Percentiles rank a stretch among this genome's conserved stretches.
These are phyloP conservation scores for Nephrotoma flavescens DNA, from an alignment of 2,888 invertebrate genomes.

Conservation along the genomic window DNA sequence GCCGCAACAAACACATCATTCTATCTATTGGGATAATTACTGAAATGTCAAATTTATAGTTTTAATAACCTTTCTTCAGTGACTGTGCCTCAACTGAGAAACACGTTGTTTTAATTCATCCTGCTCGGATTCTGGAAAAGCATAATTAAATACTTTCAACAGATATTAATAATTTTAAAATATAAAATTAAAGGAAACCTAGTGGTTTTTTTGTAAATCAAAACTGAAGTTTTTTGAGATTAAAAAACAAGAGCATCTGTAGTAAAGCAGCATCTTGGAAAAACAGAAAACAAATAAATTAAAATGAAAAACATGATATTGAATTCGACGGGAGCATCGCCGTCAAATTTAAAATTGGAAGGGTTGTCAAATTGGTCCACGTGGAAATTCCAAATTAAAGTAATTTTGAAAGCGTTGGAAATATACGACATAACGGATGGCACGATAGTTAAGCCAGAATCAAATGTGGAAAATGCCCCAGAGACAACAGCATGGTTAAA, in stretches of 20 bases:
- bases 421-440: background rate
- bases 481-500: too few relatives aligned
- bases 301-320: background rate
- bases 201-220: too few relatives aligned
- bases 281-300: too few relatives aligned
- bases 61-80: too few relatives aligned
- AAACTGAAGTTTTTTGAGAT: background rate
- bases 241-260: background rate
- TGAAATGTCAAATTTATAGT: too few relatives aligned
- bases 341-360: background rate
- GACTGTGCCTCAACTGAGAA: too few relatives aligned
- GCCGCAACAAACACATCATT: too few relatives aligned
- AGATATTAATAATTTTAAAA: background rate
- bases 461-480: background rate
- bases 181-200: too few relatives aligned
- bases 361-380: background rate
- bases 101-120: too few relatives aligned
- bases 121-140: too few relatives aligned
- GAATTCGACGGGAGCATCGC: background rate
- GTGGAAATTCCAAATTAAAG: background rate
- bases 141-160: too few relatives aligned
- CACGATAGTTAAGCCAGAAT: background rate
- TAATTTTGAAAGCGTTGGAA: background rate
- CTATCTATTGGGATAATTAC: too few relatives aligned
- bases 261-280: background rate